Evolutionary conservation across 2,113 vertebrate genomes (phyloP).

Genomic region (Chloropsis hardwickii): DNA sequence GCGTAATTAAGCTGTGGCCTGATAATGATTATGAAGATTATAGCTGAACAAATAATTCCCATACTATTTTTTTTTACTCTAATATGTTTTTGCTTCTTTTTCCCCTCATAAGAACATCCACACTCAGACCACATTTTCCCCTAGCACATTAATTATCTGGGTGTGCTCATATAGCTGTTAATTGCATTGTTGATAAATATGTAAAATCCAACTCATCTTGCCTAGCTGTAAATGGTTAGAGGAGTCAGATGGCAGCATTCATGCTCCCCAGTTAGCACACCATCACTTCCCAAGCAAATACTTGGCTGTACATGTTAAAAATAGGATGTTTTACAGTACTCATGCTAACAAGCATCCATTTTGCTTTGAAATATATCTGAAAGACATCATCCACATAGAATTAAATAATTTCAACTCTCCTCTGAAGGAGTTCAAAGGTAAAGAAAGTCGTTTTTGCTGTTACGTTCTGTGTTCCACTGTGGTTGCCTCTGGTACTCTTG

Average conservation of each 20-base stretch:
- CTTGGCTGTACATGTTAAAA: not conserved
- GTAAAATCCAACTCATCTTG: not conserved
- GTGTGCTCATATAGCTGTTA: not conserved
- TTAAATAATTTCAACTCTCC: not conserved
- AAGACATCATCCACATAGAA: not conserved
- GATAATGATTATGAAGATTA: slow-evolving; percentile 40
- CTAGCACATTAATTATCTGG: not conserved
- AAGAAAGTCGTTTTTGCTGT: not conserved
- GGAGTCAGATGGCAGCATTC: not conserved
- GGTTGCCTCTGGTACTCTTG: not conserved
- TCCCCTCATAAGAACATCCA: not conserved
- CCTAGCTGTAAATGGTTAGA: not conserved
- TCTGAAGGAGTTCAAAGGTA: not conserved
- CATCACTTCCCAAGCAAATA: not conserved
- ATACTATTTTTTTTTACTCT: not conserved
- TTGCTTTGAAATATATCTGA: not conserved
- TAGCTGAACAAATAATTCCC: slow-evolving; percentile 36
- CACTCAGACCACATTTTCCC: not conserved
- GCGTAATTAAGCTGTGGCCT: not conserved
- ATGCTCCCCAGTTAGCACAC: not conserved
- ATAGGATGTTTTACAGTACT: not conserved
- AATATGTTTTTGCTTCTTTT: not conserved
- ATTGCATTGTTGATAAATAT: not conserved
- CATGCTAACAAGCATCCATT: not conserved
- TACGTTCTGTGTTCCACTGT: not conserved